Conservation (phyloP, 1,140 invertebrate species). For the Drosophila auraria region DNA sequence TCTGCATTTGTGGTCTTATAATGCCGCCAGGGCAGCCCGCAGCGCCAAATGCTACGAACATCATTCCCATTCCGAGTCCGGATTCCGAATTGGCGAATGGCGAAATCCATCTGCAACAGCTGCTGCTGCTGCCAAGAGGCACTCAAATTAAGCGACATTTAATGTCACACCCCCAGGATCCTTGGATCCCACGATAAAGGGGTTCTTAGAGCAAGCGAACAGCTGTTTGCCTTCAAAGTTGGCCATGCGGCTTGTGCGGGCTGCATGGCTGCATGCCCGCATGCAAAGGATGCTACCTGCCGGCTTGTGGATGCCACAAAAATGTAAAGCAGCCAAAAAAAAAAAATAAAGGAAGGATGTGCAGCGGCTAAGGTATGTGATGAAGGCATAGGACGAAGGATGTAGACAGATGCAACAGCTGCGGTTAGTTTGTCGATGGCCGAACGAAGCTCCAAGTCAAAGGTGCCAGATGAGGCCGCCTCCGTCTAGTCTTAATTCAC, state of each 20-base stretch:
- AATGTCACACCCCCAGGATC: constrained; percentile 44
- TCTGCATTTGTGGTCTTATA: constrained; percentile 23
- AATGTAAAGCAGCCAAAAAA: constrained; percentile 54
- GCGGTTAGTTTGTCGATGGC: constrained; percentile 41
- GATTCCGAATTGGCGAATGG: neutral
- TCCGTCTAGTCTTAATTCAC: constrained; percentile 15
- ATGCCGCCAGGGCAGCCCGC: constrained; percentile 23
- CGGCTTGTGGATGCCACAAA: constrained; percentile 45
- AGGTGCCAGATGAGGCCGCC: constrained; percentile 36
- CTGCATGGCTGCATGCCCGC: constrained; percentile 20
- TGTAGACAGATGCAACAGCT: constrained; percentile 65
- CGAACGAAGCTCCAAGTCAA: constrained; percentile 46
- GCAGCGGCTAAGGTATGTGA: neutral
- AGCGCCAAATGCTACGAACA: constrained; percentile 31
- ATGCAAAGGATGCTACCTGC: constrained; percentile 43
- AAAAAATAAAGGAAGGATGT: constrained; percentile 14
- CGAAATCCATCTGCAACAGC: constrained; percentile 35
- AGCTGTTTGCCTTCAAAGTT: constrained; percentile 61
- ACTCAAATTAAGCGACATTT: constrained; percentile 69
- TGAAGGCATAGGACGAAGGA: constrained; percentile 4
- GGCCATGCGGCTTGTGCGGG: constrained; percentile 55
- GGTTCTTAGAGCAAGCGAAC: constrained; percentile 11
- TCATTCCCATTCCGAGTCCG: constrained; percentile 3
- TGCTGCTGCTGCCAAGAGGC: constrained; percentile 47
- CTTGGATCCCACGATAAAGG: neutral